Evolutionary conservation across 2,888 invertebrate genomes (phyloP).

Genomic region (Agriopis aurantiaria): DNA sequence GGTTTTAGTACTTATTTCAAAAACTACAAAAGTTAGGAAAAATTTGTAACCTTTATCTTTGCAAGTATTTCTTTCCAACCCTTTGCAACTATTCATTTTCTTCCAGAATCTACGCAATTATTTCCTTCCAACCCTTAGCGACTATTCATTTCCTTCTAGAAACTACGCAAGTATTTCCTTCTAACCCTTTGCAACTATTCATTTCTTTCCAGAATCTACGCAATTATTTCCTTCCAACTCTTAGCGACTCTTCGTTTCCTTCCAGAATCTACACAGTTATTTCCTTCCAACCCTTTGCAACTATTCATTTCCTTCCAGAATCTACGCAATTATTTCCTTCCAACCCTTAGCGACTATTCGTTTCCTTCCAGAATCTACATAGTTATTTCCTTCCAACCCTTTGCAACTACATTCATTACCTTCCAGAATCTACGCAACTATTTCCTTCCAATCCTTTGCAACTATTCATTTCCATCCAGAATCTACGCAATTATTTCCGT

Average conservation of each 20-base stretch:
- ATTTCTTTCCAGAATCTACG: conserved; percentile 26
- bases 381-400: not conserved
- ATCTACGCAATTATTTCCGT: not conserved
- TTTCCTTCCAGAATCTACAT: not conserved
- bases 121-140: not conserved
- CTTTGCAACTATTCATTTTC: not conserved
- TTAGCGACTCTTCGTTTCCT: no score
- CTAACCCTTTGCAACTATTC: not conserved
- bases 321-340: conserved; percentile 38
- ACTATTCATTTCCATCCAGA: conserved; percentile 30
- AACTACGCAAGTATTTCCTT: not conserved
- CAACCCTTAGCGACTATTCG: not conserved
- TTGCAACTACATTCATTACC: conserved; percentile 31
- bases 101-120: conserved; percentile 51
- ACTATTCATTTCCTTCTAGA: conserved; percentile 30
- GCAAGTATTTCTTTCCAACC: not conserved
- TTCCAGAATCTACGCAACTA: not conserved
- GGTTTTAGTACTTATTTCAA: not conserved
- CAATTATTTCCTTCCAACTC: not conserved
- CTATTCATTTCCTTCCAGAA: conserved; percentile 52
- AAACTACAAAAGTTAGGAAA: no score
- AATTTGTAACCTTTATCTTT: no score
- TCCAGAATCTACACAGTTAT: no score
- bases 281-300: no score
- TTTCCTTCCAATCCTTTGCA: not conserved